These are phyloP conservation scores for Arctopsyche grandis DNA, from an alignment of 1,140 invertebrate genomes.

Conservation along the genomic window DNA sequence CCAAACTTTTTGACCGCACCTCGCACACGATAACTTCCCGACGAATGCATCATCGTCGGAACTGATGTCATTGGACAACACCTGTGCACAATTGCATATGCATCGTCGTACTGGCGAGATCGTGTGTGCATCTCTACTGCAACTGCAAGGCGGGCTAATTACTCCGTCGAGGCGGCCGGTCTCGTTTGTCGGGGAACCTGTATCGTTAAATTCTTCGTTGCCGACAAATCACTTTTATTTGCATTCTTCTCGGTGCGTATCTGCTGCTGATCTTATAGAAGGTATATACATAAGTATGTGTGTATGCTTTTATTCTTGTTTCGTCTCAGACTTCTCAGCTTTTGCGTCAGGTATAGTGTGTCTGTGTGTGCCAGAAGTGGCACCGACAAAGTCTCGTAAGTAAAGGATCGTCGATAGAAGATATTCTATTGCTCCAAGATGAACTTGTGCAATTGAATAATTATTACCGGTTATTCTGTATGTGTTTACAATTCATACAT, in stretches of 20 bases:
- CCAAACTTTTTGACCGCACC: too few species aligned
- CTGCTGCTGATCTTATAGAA: background rate
- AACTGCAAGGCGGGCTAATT: slow-evolving; percentile 33
- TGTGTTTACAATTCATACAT: too few species aligned
- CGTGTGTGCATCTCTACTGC: too few species aligned
- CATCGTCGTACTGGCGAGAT: too few species aligned
- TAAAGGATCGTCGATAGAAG: background rate
- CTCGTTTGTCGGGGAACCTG: slow-evolving; percentile 19
- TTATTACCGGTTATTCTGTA: too few species aligned
- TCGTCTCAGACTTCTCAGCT: background rate
- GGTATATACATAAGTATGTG: background rate
- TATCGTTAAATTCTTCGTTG: slow-evolving; percentile 45
- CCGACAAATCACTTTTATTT: slow-evolving; percentile 50
- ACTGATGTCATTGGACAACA: too few species aligned
- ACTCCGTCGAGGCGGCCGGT: slow-evolving; percentile 1
- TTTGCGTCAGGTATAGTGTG: background rate
- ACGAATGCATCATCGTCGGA: too few species aligned
- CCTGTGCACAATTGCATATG: too few species aligned
- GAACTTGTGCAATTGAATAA: too few species aligned
- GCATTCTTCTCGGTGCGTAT: slow-evolving; percentile 43
- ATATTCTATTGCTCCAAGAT: too few species aligned
- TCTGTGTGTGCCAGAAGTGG: background rate
- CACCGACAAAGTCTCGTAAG: background rate
- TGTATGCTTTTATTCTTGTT: background rate
- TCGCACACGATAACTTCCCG: too few species aligned